These are phyloP conservation scores for Cebus imitator DNA, from an alignment of 2,113 vertebrate genomes.

Conservation along the genomic window DNA sequence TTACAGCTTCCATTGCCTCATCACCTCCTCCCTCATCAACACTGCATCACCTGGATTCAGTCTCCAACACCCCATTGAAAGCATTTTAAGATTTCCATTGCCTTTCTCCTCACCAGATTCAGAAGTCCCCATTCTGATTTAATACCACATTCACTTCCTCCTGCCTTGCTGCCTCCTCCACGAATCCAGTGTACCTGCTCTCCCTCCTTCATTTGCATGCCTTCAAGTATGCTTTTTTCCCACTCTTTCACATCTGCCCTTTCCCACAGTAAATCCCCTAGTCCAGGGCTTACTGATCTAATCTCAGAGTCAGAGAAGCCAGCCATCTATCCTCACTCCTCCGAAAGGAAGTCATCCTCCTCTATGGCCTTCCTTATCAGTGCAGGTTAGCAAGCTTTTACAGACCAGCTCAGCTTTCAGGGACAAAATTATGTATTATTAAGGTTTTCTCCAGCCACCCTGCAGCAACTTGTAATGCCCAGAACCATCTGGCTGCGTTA, in stretches of 20 bases:
- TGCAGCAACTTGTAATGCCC: not conserved
- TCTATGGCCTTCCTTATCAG: not conserved
- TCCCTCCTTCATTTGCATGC: not conserved
- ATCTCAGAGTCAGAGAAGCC: not conserved
- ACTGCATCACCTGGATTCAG: not conserved
- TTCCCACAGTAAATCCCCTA: not conserved
- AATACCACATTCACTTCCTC: not conserved
- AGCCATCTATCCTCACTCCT: not conserved
- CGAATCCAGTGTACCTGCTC: not conserved
- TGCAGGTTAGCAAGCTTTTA: not conserved
- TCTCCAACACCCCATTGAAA: not conserved
- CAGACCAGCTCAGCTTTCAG: conserved; percentile 25
- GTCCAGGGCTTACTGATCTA: not conserved
- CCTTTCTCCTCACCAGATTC: not conserved
- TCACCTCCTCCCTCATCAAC: not conserved
- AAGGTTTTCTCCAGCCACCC: not conserved
- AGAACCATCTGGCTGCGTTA: conserved; percentile 11
- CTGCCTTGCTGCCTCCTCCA: not conserved
- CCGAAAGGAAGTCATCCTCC: not conserved
- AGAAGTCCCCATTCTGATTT: not conserved
- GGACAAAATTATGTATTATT: not conserved
- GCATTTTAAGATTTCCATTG: not conserved
- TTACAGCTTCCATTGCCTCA: not conserved
- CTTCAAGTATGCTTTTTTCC: not conserved
- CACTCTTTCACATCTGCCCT: not conserved